phyloP scores from a whole-genome alignment of 2,113 vertebrate genomes.

The Vulpes lagopus region DNA sequence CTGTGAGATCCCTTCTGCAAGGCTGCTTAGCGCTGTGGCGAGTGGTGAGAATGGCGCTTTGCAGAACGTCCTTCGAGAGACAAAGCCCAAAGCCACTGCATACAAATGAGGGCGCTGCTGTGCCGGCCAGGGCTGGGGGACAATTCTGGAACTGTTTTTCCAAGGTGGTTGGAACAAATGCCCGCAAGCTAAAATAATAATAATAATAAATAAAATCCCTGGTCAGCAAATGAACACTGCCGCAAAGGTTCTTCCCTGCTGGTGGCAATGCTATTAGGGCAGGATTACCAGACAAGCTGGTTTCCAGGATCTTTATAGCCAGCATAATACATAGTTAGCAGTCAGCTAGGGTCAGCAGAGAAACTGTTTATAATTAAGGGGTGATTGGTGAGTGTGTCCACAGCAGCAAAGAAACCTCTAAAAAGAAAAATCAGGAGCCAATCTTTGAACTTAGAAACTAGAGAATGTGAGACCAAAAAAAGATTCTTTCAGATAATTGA shows the following conservation, averaged over 20 bases:
- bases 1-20: slow-evolving; percentile 44
- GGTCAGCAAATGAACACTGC: slow-evolving; percentile 41
- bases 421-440: not conserved
- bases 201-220: not conserved
- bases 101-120: slow-evolving; percentile 69
- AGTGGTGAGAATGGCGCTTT: slow-evolving; percentile 56
- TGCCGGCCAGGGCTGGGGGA: slow-evolving; percentile 31
- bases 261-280: not conserved
- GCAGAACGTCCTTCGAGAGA: slow-evolving; percentile 28
- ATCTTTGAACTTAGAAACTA: not conserved
- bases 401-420: slow-evolving; percentile 16
- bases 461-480: not conserved
- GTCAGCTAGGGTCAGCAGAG: not conserved
- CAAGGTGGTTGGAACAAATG: not conserved
- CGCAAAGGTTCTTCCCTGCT: not conserved
- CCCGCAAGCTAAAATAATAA: not conserved
- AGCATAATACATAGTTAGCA: not conserved
- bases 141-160: slow-evolving; percentile 18
- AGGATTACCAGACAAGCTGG: not conserved
- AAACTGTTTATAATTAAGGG: not conserved
- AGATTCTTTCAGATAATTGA: not conserved
- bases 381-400: not conserved
- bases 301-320: not conserved
- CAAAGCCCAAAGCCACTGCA: slow-evolving; percentile 61
- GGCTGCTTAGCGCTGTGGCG: slow-evolving; percentile 45